Percentiles rank a stretch among this genome's conserved stretches.
Conservation (phyloP, 2,888 invertebrate species). For the Conchocele bisecta region DNA sequence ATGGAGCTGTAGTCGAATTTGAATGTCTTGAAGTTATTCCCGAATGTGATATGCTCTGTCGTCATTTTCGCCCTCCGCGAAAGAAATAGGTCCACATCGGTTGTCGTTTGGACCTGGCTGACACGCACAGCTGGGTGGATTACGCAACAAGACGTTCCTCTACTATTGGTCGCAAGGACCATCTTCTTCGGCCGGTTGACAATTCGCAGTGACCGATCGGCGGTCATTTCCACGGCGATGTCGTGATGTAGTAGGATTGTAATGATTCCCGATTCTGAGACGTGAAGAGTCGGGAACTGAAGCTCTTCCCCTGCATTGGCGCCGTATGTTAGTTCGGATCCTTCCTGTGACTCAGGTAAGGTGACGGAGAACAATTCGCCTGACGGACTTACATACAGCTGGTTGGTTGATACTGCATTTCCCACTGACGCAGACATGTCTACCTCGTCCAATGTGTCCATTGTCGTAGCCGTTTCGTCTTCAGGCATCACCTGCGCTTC, state of each 20-base stretch:
- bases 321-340: too few relatives aligned
- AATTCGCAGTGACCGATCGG: constrained; percentile 82
- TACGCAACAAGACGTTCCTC: constrained; percentile 80
- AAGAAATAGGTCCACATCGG: constrained; percentile 78
- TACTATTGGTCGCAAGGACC: constrained; percentile 80
- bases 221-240: constrained; percentile 82
- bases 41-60: constrained; percentile 71
- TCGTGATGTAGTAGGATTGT: constrained; percentile 81
- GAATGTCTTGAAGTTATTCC: constrained; percentile 74
- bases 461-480: too few relatives aligned
- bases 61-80: constrained; percentile 73
- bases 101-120: constrained; percentile 81
- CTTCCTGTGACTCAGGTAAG: too few relatives aligned
- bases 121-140: constrained; percentile 82
- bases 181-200: constrained; percentile 81
- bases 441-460: too few relatives aligned
- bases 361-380: too few relatives aligned
- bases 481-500: too few relatives aligned
- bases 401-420: too few relatives aligned
- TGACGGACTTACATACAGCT: too few relatives aligned
- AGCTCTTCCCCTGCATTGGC: too few relatives aligned
- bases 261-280: constrained; percentile 82
- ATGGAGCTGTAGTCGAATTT: constrained; percentile 70
- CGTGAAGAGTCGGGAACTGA: constrained; percentile 80
- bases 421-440: too few relatives aligned